phyloP scores from a whole-genome alignment of 2,797 vertebrate genomes.

The Parambassis ranga region DNA sequence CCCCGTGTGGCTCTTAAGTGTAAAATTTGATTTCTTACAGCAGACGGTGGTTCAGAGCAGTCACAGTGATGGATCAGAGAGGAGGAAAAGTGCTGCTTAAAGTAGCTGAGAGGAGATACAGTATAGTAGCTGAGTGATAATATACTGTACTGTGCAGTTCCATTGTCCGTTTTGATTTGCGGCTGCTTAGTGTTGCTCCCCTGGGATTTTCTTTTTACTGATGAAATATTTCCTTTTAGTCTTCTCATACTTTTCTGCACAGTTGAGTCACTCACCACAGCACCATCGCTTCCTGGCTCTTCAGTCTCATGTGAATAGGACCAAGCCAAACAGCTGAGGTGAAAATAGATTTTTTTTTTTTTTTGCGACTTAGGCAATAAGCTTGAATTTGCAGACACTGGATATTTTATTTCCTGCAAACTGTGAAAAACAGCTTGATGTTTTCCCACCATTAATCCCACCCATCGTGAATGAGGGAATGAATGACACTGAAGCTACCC shows the following conservation, averaged over 20 bases:
- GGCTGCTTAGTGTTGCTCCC: slow-evolving; percentile 29
- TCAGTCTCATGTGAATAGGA: slow-evolving; percentile 50
- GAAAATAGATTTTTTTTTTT: slow-evolving; percentile 69
- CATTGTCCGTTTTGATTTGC: slow-evolving; percentile 33
- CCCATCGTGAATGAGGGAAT: too few relatives aligned
- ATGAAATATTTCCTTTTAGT: slow-evolving; percentile 42
- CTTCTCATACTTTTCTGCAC: slow-evolving; percentile 30
- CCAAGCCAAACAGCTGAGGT: slow-evolving; percentile 58
- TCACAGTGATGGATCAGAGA: slow-evolving; percentile 18
- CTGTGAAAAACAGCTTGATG: slow-evolving; percentile 10
- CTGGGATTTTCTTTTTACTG: slow-evolving; percentile 24
- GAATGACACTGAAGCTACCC: too few relatives aligned
- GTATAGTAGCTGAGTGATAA: not conserved
- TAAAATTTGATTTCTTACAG: slow-evolving; percentile 47
- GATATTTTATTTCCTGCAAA: slow-evolving; percentile 7
- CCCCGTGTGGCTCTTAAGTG: slow-evolving; percentile 31
- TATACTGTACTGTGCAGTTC: not conserved
- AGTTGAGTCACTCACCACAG: slow-evolving; percentile 29
- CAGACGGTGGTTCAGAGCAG: slow-evolving; percentile 14
- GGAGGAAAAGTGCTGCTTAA: not conserved
- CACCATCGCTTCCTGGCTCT: slow-evolving; percentile 40
- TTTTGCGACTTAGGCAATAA: slow-evolving; percentile 28
- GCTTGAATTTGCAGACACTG: not conserved
- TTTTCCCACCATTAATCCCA: not conserved
- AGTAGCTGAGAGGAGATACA: not conserved